Percentiles rank a stretch among this genome's conserved stretches.
Conservation (phyloP, 2,888 invertebrate genomes). For the Deroplatys truncata region DNA sequence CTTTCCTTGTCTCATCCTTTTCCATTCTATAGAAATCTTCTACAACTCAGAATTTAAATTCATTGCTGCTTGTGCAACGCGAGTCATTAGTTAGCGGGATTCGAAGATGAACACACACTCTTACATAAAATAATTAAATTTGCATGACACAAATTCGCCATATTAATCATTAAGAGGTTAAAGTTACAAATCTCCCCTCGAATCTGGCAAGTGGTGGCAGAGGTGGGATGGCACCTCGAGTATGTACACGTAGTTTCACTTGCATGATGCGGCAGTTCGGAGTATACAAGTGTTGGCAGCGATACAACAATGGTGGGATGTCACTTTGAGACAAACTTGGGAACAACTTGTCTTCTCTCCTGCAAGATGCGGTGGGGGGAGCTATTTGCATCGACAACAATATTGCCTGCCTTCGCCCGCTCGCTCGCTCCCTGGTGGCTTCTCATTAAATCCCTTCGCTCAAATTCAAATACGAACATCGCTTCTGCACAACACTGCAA, state of each 20-base stretch:
- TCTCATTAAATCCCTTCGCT: constrained; percentile 8
- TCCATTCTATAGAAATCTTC: too few species aligned
- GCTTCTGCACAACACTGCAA: background rate
- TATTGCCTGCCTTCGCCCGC: background rate
- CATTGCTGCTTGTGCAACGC: too few species aligned
- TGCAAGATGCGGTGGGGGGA: background rate
- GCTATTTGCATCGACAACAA: constrained; percentile 18
- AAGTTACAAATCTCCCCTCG: too few species aligned
- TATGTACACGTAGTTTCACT: background rate
- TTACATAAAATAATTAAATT: too few species aligned
- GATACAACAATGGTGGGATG: background rate
- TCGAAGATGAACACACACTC: too few species aligned
- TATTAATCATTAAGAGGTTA: too few species aligned
- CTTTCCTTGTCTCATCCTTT: too few species aligned
- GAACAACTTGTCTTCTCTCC: constrained; percentile 9
- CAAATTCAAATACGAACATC: background rate
- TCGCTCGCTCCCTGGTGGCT: background rate
- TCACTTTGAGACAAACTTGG: constrained; percentile 12
- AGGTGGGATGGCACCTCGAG: background rate
- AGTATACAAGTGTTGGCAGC: background rate
- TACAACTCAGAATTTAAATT: too few species aligned
- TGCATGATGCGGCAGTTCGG: background rate
- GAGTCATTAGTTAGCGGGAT: too few species aligned
- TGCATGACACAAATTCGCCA: too few species aligned
- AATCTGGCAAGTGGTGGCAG: background rate